These are phyloP conservation scores for Caenorhabditis panamensis DNA, from an alignment of 2,888 invertebrate genomes.

Conservation along the genomic window DNA sequence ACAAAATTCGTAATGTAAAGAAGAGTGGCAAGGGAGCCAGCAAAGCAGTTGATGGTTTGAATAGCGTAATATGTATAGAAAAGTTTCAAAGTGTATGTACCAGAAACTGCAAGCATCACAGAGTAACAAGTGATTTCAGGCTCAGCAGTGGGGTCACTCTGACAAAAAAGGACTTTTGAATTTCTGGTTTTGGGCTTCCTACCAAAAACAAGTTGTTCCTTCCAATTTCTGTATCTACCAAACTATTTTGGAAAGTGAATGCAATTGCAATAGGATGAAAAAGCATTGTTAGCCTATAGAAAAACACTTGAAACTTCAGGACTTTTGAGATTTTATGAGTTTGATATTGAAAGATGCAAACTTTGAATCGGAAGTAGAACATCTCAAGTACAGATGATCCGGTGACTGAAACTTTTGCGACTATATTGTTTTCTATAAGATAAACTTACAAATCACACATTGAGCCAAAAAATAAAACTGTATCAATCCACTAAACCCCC, in stretches of 20 bases:
- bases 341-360: background rate
- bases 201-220: background rate
- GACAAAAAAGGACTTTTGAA: background rate
- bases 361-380: background rate
- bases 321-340: background rate
- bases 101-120: background rate
- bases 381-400: background rate
- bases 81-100: background rate
- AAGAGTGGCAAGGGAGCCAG: background rate
- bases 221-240: background rate
- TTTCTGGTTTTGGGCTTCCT: background rate
- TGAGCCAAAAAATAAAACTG: no score
- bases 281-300: background rate
- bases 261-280: background rate
- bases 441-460: constrained; percentile 1
- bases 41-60: background rate
- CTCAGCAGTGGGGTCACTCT: background rate
- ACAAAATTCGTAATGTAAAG: background rate
- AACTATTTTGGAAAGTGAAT: background rate
- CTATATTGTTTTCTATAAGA: no score
- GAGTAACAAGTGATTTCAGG: background rate
- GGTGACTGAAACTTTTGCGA: no score
- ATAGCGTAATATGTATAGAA: no score
- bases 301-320: background rate
- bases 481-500: no score